A percentile compares a stretch with the other conserved stretches of the same genome.
These are phyloP conservation scores for Diphyllodes magnificus DNA, from an alignment of 2,113 vertebrate species.

Conservation along the genomic window DNA sequence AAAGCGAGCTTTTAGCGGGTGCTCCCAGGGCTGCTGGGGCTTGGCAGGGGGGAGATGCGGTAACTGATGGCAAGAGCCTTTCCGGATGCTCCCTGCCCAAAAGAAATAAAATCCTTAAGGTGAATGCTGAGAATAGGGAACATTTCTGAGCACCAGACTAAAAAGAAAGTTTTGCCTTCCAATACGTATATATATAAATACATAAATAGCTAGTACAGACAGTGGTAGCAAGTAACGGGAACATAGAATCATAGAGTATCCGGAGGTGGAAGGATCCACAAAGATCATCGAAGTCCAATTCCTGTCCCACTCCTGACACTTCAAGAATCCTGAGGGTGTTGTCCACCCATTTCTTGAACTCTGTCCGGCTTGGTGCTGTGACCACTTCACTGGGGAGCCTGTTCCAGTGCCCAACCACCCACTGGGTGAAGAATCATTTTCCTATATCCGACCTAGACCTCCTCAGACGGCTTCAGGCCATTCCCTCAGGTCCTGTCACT, in stretches of 20 bases:
- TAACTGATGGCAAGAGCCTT: not conserved
- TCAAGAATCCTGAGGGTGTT: not conserved
- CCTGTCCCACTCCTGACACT: not conserved
- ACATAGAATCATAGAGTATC: not conserved
- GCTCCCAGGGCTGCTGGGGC: not conserved
- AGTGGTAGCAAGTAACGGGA: not conserved
- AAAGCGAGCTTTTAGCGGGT: not conserved
- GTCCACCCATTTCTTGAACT: not conserved
- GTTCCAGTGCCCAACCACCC: not conserved
- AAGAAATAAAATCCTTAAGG: not conserved
- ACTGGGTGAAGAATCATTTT: not conserved
- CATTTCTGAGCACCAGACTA: not conserved
- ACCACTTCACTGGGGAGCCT: not conserved
- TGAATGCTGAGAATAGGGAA: not conserved
- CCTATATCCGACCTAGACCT: not conserved
- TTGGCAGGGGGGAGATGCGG: rapidly evolving
- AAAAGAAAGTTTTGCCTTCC: not conserved
- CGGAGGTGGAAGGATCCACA: not conserved
- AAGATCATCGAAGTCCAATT: not conserved
- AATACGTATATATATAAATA: not conserved
- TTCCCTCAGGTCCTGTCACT: not conserved
- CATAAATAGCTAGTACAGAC: not conserved
- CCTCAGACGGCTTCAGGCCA: not conserved
- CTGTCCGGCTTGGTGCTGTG: not conserved
- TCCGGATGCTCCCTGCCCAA: rapidly evolving